Percentiles rank a stretch among this genome's conserved stretches.
Conservation (phyloP, 2,113 vertebrate species). For the Tyto alba region DNA sequence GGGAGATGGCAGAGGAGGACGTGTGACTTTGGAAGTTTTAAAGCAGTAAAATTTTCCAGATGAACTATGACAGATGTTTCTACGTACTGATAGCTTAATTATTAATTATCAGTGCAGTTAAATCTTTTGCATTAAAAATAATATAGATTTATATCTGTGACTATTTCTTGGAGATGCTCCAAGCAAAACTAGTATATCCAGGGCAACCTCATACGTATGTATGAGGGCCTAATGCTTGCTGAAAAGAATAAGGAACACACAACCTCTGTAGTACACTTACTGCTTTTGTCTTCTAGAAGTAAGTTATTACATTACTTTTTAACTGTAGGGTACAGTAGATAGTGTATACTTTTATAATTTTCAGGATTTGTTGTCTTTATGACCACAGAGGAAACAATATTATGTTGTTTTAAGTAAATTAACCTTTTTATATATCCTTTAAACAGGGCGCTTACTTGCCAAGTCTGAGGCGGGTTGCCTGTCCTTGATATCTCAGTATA, state of each 20-base stretch:
- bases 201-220: background rate
- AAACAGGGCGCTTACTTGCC: background rate
- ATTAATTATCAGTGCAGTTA: background rate
- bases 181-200: background rate
- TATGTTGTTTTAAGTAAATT: background rate
- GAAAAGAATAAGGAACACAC: background rate
- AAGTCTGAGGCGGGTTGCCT: background rate
- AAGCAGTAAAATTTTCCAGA: background rate
- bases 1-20: background rate
- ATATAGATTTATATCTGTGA: background rate
- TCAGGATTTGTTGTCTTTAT: background rate
- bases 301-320: background rate
- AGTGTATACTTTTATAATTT: background rate
- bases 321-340: background rate
- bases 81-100: background rate
- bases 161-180: background rate
- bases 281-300: background rate
- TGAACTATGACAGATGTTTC: background rate
- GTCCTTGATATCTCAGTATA: background rate
- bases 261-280: background rate
- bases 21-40: accelerated
- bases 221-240: background rate
- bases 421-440: background rate
- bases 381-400: background rate
- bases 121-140: background rate